phyloP scores from a whole-genome alignment of 53 echinoderm and acorn worm genomes.

The Holothuria scabra region DNA sequence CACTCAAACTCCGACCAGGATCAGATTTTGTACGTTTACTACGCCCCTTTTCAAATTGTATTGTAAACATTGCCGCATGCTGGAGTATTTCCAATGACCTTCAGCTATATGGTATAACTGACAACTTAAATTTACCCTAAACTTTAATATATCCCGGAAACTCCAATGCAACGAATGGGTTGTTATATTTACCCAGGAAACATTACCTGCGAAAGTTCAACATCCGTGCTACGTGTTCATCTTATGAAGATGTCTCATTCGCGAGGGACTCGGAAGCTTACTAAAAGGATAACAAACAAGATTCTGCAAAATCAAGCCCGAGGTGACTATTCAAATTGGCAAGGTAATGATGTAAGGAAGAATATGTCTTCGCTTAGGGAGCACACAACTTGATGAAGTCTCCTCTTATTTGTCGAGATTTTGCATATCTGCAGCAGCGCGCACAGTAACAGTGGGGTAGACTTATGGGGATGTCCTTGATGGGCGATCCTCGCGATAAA shows the following conservation, averaged over 20 bases:
- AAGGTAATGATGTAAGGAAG: neutral
- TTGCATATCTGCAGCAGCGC: too few relatives aligned
- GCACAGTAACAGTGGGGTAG: too few relatives aligned
- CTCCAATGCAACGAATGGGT: neutral
- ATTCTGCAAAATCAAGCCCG: slow-evolving; percentile 12
- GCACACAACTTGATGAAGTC: neutral
- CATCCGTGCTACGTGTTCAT: slow-evolving; percentile 32
- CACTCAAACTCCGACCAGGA: too few relatives aligned
- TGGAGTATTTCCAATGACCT: too few relatives aligned
- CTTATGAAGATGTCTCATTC: neutral
- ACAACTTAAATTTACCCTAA: too few relatives aligned
- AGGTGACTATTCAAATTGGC: neutral
- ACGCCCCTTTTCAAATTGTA: too few relatives aligned
- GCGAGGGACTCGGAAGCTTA: slow-evolving; percentile 7
- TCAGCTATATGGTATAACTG: too few relatives aligned
- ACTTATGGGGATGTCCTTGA: too few relatives aligned
- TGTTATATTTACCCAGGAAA: slow-evolving; percentile 6
- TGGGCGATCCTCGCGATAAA: too few relatives aligned
- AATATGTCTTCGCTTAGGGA: neutral
- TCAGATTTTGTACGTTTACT: too few relatives aligned
- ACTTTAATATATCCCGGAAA: too few relatives aligned
- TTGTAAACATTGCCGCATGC: too few relatives aligned
- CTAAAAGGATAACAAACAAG: slow-evolving; percentile 37
- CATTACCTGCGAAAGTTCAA: slow-evolving; percentile 17
- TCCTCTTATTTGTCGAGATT: neutral